Percentiles rank a stretch among this genome's conserved stretches.
Conservation (phyloP, 1,140 invertebrate species). For the Protaetia brevitarsis region DNA sequence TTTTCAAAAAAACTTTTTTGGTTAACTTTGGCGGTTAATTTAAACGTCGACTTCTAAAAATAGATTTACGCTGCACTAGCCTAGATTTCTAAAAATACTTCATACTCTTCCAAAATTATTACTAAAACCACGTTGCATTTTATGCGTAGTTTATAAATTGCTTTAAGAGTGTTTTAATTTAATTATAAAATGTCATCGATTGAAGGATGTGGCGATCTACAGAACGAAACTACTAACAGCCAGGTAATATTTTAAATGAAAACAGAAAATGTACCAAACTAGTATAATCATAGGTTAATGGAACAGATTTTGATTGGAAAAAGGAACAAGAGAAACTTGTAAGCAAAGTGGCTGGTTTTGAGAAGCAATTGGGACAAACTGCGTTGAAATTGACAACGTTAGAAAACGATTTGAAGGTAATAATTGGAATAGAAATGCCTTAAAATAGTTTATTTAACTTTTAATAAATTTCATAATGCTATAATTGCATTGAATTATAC, state of each 20-base stretch:
- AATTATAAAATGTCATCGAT: constrained; percentile 10
- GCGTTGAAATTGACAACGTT: not conserved
- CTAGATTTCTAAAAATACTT: constrained; percentile 16
- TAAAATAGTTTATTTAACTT: not conserved
- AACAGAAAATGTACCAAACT: not conserved
- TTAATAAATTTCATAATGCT: not conserved
- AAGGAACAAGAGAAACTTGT: constrained; percentile 14
- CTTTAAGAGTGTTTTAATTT: not conserved
- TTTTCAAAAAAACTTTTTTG: not conserved
- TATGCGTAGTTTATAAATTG: constrained; percentile 7
- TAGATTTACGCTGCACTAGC: not conserved
- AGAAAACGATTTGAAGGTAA: constrained; percentile 19
- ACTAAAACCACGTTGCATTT: constrained; percentile 18
- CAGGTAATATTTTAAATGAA: not conserved
- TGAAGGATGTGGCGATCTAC: constrained; percentile 6
- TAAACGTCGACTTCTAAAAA: constrained; percentile 21
- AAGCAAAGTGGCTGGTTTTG: not conserved
- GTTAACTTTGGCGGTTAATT: constrained; percentile 20
- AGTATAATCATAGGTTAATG: not conserved
- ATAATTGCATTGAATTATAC: not conserved
- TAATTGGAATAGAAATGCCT: not conserved
- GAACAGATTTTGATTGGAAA: constrained; percentile 17
- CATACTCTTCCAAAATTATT: not conserved
- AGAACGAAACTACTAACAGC: not conserved
- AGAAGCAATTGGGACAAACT: constrained; percentile 1